phyloP scores from a whole-genome alignment of 2,797 vertebrate species.

The Botia kubotai region DNA sequence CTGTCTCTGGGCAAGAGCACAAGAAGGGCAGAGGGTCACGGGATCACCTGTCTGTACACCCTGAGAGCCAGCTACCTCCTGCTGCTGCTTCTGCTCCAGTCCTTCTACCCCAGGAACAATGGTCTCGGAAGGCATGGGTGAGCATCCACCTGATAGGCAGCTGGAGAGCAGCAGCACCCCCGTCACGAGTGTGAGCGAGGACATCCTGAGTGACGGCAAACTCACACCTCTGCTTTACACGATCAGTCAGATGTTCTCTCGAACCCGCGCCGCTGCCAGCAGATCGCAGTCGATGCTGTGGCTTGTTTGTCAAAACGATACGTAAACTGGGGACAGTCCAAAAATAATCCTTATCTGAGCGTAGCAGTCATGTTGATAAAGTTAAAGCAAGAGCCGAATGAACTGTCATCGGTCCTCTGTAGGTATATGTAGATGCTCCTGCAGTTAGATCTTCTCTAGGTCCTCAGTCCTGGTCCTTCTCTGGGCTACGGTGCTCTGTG shows the following conservation, averaged over 20 bases:
- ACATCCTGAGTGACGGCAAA: conserved; percentile 78
- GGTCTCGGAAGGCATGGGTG: conserved; percentile 73
- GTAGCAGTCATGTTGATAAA: conserved; percentile 53
- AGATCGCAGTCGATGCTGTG: conserved; percentile 13
- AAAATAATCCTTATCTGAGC: conserved; percentile 61
- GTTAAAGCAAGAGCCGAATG: conserved; percentile 17
- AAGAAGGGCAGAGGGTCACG: conserved; percentile 85
- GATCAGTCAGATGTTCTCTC: background rate
- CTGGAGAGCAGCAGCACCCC: conserved; percentile 81
- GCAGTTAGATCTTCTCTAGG: conserved; percentile 34
- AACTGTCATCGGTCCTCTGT: conserved; percentile 12
- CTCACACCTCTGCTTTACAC: conserved; percentile 34
- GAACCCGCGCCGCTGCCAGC: conserved; percentile 12
- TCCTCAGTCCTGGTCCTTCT: conserved; percentile 37
- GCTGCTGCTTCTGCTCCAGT: background rate
- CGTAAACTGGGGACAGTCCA: conserved; percentile 35
- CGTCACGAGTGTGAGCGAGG: conserved; percentile 78
- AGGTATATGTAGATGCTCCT: conserved; percentile 9
- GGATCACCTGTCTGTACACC: conserved; percentile 61
- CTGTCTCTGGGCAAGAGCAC: conserved; percentile 82
- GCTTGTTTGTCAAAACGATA: conserved; percentile 38
- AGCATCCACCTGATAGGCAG: conserved; percentile 79
- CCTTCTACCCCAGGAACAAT: conserved; percentile 56
- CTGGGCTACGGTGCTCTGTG: conserved; percentile 43
- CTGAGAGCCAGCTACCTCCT: background rate